Base-by-base conservation (phyloP, 2,797 vertebrate species). In the Sylvilagus floridanus region DNA sequence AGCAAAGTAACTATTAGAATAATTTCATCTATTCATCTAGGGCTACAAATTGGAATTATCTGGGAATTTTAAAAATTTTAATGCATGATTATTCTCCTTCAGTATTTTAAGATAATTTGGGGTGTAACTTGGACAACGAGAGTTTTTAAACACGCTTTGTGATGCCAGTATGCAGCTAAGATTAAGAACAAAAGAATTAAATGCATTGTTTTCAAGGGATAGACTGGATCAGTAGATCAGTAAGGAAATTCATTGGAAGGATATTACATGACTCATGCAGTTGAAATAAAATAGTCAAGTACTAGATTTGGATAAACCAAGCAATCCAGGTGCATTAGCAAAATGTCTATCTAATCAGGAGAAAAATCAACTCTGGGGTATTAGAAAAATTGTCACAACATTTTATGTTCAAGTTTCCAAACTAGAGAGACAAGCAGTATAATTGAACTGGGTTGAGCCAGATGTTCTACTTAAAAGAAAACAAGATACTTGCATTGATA, bases 361-460 rank as follows among this genome's bases (percentile, higher is more conserved):
- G 11, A 35, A 69, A 85, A 50, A n/a, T 52, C 35, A 47, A 63
- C 60, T 30, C 8, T 42, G 2, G 52, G 24, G 5, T 84, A 21
- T 32, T 85, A 65, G 8, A 62, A 42, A 57, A 66, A 24, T 26
- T 87, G 9, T 90, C 11, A 81, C 14, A 69, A 47, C 86, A 94
- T 16, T 81, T 73, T 66, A 72, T 13, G 8, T 78, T 90, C 57
- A 54, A 21, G 47, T 42, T 84, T 94, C 71, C n/a, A 77, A 92
- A 91, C 13, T 42, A 65, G 21, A 62, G 28, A 66, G 75, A 88
- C 75, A 81, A 24, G 54, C 21, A 82, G 21, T 5, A 22, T 60
- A 86, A 65, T 24, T 50, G 50, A 42, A 52, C 1, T 71, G 35
- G 32, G 14, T 62, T 84, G 37, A n/a, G 9, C 13, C n/a, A 65